Conservation (phyloP, 2,113 vertebrate species). For the Aldabrachelys gigantea region DNA sequence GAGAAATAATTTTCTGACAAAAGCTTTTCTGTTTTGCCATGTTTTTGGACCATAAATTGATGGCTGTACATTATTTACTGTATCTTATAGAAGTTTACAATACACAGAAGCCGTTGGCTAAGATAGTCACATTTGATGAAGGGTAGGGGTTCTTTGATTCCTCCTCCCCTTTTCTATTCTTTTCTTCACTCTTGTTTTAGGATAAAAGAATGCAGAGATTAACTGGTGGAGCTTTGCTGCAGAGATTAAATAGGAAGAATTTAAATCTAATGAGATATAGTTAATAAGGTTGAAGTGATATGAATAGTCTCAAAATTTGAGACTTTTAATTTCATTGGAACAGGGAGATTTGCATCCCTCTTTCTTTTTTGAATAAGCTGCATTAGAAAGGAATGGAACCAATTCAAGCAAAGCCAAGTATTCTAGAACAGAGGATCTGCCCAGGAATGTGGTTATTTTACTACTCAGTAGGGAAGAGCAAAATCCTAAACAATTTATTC, state of each 20-base stretch:
- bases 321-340: not conserved
- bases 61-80: not conserved
- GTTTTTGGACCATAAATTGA: not conserved
- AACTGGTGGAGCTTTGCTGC: not conserved
- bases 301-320: not conserved
- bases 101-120: not conserved
- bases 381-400: not conserved
- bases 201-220: constrained; percentile 22
- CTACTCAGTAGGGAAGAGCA: not conserved
- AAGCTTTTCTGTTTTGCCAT: not conserved
- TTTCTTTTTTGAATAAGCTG: not conserved
- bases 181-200: constrained; percentile 2
- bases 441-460: not conserved
- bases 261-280: constrained; percentile 19
- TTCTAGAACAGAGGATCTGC: not conserved
- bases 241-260: constrained; percentile 20
- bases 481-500: not conserved
- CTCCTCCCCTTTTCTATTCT: not conserved
- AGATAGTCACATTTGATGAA: not conserved
- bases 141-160: not conserved
- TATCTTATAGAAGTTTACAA: not conserved
- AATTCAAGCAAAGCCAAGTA: not conserved
- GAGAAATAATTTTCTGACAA: not conserved
- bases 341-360: not conserved
- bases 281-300: not conserved